Percentiles rank a stretch among this genome's conserved stretches.
phyloP scores from a whole-genome alignment of 92 coral and sea anemone genomes.

The Micromussa lordhowensis region DNA sequence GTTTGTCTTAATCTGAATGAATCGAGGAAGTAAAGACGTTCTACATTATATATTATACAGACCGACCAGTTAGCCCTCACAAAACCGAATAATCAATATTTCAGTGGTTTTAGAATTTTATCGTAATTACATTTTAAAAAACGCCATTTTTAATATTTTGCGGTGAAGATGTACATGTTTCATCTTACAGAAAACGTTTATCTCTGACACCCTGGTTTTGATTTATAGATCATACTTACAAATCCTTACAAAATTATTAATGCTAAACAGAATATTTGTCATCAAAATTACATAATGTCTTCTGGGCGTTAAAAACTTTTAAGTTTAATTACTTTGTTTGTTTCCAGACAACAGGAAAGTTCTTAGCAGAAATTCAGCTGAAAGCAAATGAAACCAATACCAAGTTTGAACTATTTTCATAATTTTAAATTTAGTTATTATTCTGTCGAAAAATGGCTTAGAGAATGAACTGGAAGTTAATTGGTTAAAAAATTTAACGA shows the following conservation, averaged over 20 bases:
- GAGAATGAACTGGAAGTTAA: not conserved
- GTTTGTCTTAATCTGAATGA: not conserved
- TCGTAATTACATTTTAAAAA: not conserved
- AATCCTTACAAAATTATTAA: too few relatives aligned
- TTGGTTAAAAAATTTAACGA: not conserved
- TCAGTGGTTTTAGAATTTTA: not conserved
- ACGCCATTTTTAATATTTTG: not conserved
- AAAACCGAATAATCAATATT: not conserved
- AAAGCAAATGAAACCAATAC: not conserved
- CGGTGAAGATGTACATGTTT: not conserved
- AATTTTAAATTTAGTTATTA: not conserved
- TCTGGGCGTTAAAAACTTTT: not conserved
- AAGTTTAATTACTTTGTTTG: not conserved
- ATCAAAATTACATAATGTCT: not conserved
- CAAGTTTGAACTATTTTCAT: not conserved
- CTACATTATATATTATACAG: not conserved
- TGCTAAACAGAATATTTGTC: too few relatives aligned
- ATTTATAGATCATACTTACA: too few relatives aligned
- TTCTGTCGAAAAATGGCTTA: not conserved
- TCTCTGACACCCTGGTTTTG: too few relatives aligned
- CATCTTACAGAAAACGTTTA: not conserved
- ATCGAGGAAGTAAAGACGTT: not conserved
- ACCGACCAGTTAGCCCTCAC: not conserved
- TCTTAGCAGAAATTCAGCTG: not conserved
- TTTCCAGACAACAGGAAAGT: conserved; percentile 14